Evolutionary conservation across 2,113 vertebrate species (phyloP), one percentile per base, ranked within the genome.

Genomic region (Probosciger aterrimus): DNA sequence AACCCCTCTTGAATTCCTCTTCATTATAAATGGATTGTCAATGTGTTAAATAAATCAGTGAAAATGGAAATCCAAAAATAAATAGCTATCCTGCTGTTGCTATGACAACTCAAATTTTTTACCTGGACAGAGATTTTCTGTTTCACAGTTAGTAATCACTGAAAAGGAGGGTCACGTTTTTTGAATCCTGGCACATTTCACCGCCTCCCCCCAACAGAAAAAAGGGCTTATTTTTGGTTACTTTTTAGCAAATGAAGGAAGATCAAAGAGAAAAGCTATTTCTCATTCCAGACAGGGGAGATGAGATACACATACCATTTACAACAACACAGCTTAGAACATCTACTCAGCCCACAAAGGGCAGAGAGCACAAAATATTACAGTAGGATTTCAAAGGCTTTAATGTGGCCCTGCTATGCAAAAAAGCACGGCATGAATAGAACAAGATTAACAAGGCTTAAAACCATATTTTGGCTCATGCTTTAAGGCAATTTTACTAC

Each of bases 71-170:
- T 92, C 90, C 93, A 96, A 97, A 97, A 96, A 96, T 93, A 97
- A 94, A 94, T 63, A 96, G 87, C 85, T 91, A 86, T 96, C 93
- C 90, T 86, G 65, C 75, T 70, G 97, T 98, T 96, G 92, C 96
- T 74, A 98, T 97, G 97, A 92, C 95, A 95, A 98, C 93, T 64
- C 95, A 95, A 94, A 95, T 97, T 91, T 89, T 96, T 89, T 96
- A 98, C 96, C 97, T 98, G 96, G 96, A 84, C 95, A 93, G 96
- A 96, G 97, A 96, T 97, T 97, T 97, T 96, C 67, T 95, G 90
- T 96, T 96, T 96, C 94, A 88, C 95, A 95, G 95, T 84, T 63
- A 3, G 44, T 1, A 93, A 75, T 28, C 11, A 24, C 64, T 73
- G 65, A 88, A 95, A 92, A 92, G 84, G 77, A 96, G 88, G 86